Evolutionary conservation across 1,140 invertebrate species (phyloP).

Genomic region (Penaeus japonicus): DNA sequence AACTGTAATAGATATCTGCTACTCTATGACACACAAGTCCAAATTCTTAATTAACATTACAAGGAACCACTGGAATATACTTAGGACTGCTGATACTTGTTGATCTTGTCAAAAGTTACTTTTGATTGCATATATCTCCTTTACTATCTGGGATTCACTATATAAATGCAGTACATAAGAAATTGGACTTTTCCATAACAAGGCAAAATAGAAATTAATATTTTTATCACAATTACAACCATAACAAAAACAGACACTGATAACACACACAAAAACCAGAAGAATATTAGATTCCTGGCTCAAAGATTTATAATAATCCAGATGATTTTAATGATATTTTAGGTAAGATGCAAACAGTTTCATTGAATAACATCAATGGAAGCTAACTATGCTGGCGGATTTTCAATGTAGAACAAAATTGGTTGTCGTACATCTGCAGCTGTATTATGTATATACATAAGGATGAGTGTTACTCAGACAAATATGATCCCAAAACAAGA

Average conservation of each 20-base stretch:
- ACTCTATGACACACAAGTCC: slow-evolving; percentile 37
- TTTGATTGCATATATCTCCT: too few species aligned
- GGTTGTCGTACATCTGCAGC: neutral
- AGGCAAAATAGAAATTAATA: slow-evolving; percentile 17
- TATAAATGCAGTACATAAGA: neutral
- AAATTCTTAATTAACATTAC: slow-evolving; percentile 22
- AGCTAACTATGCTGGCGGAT: neutral
- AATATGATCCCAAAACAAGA: slow-evolving; percentile 4
- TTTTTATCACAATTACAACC: slow-evolving; percentile 5
- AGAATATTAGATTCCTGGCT: neutral
- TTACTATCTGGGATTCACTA: too few species aligned
- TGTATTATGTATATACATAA: slow-evolving; percentile 20
- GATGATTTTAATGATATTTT: slow-evolving; percentile 1
- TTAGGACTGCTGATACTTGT: too few species aligned
- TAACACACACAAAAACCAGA: slow-evolving; percentile 17
- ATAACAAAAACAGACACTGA: slow-evolving; percentile 23
- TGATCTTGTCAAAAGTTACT: too few species aligned
- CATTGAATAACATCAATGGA: neutral
- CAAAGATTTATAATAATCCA: slow-evolving; percentile 21
- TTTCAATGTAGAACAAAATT: slow-evolving; percentile 23
- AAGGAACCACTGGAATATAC: neutral
- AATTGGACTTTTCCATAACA: slow-evolving; percentile 19
- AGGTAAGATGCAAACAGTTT: neutral
- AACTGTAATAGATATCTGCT: slow-evolving; percentile 29
- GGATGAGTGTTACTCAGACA: slow-evolving; percentile 9